These are phyloP conservation scores for Acanthaster planci DNA, from an alignment of 35 echinoderm and acorn worm species.

Conservation along the genomic window DNA sequence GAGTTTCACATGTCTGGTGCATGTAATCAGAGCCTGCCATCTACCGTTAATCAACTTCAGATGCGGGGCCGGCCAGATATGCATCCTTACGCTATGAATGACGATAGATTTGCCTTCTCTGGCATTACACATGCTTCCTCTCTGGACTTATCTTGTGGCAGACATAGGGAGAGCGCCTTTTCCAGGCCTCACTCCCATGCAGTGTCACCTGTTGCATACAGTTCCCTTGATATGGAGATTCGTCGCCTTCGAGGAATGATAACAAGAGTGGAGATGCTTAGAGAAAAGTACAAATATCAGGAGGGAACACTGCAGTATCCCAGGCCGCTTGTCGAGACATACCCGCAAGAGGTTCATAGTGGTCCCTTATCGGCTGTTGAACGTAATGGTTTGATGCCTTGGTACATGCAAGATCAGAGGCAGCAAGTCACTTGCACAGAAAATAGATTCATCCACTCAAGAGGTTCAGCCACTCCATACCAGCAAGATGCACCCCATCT, in stretches of 20 bases:
- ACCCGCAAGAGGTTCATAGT: not conserved
- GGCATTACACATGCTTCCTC: not conserved
- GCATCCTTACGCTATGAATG: not conserved
- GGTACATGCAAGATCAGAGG: too few species aligned
- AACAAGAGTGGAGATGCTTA: constrained; percentile 9
- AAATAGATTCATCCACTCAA: too few species aligned
- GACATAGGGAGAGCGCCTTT: not conserved
- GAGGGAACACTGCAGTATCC: not conserved
- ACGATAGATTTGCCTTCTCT: not conserved
- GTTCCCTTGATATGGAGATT: constrained; percentile 9
- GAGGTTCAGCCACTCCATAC: not conserved
- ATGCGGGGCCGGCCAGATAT: not conserved
- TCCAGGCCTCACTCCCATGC: not conserved
- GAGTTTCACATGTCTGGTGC: not conserved
- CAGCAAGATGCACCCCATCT: not conserved
- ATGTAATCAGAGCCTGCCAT: not conserved
- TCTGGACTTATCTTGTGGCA: not conserved
- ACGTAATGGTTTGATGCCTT: too few species aligned
- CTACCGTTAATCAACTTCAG: not conserved
- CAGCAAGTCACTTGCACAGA: too few species aligned
- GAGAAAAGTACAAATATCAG: constrained; percentile 17
- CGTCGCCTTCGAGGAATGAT: not conserved
- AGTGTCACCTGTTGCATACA: not conserved
- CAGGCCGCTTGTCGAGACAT: not conserved
- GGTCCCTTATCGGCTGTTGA: too few species aligned